A percentile compares a stretch with the other conserved stretches of the same genome.
phyloP scores from a whole-genome alignment of 2,888 invertebrate species.

The Acrobasis repandana region DNA sequence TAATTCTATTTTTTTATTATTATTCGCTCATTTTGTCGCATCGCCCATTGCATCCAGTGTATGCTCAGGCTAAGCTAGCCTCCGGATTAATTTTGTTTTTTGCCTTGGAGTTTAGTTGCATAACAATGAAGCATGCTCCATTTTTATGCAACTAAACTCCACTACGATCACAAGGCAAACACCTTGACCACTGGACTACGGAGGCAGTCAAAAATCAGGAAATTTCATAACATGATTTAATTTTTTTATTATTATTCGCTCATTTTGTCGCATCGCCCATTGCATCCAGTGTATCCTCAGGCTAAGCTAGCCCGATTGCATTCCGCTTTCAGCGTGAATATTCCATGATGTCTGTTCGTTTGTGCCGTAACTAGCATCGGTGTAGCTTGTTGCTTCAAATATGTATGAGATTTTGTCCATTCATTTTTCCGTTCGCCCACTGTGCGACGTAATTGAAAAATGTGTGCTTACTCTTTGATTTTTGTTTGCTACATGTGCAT shows the following conservation, averaged over 20 bases:
- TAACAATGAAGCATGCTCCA: too few species aligned
- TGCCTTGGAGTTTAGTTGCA: too few species aligned
- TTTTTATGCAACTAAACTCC: too few species aligned
- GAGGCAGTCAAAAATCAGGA: too few species aligned
- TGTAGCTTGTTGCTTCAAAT: constrained; percentile 72
- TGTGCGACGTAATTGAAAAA: constrained; percentile 69
- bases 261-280: constrained; percentile 25
- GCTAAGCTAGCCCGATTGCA: constrained; percentile 73
- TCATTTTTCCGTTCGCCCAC: constrained; percentile 66
- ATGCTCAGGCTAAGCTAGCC: constrained; percentile 57
- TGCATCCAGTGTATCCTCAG: constrained; percentile 52
- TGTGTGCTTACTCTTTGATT: constrained; percentile 39
- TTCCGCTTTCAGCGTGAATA: constrained; percentile 72
- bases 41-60: constrained; percentile 46
- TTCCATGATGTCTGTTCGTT: constrained; percentile 67
- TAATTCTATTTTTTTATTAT: too few species aligned
- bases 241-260: not conserved
- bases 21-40: not conserved
- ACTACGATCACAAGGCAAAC: too few species aligned
- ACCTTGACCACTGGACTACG: too few species aligned
- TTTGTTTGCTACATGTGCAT: constrained; percentile 20
- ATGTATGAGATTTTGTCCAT: constrained; percentile 75
- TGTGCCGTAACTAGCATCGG: constrained; percentile 71
- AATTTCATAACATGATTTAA: too few species aligned
- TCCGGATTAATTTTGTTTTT: too few species aligned